These are phyloP conservation scores for Temnopleurus reevesii DNA, from an alignment of 53 echinoderm and acorn worm species.

Conservation along the genomic window DNA sequence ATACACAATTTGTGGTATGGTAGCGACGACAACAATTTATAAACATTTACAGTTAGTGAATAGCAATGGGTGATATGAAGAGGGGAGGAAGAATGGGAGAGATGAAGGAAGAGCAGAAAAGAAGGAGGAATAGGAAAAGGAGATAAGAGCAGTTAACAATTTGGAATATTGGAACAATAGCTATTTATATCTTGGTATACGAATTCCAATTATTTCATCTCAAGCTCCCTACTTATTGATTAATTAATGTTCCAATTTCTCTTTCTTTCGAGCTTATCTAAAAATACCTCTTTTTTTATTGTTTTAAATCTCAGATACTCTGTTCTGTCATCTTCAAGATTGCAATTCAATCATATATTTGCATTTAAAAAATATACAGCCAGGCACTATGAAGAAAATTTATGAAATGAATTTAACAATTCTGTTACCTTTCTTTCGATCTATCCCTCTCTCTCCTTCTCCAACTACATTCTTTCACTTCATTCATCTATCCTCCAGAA, in stretches of 20 bases:
- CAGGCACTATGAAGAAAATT: too few relatives aligned
- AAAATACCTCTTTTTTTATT: too few relatives aligned
- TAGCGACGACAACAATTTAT: slow-evolving; percentile 62
- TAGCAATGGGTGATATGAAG: not conserved
- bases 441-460: not conserved
- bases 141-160: not conserved
- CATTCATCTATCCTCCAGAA: not conserved
- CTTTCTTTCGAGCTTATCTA: too few relatives aligned
- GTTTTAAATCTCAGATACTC: too few relatives aligned
- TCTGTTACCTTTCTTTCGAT: not conserved
- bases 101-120: not conserved
- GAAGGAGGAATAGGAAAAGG: not conserved
- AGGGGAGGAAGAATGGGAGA: not conserved
- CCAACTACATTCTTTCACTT: not conserved
- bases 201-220: too few relatives aligned
- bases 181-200: too few relatives aligned
- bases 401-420: not conserved
- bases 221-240: too few relatives aligned
- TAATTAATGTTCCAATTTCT: too few relatives aligned
- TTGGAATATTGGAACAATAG: not conserved
- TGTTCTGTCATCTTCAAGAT: too few relatives aligned
- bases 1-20: slow-evolving; percentile 52
- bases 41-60: slow-evolving; percentile 61
- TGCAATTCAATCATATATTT: too few relatives aligned
- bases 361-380: too few relatives aligned